A percentile compares a stretch with the other conserved stretches of the same genome.
phyloP scores from a whole-genome alignment of 2,113 vertebrate species.

The Serinus canaria region DNA sequence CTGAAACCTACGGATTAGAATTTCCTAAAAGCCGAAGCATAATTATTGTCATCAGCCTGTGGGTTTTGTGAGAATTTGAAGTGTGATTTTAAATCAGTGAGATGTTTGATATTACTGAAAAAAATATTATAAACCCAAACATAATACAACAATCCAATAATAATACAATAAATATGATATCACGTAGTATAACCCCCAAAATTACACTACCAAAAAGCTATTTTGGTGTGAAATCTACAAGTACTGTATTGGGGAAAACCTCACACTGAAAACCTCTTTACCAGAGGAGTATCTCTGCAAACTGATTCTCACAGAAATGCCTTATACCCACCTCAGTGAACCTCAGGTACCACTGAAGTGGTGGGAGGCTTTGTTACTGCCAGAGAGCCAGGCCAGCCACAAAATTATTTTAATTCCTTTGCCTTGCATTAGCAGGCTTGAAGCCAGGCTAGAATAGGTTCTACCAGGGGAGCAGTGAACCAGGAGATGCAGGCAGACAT shows the following conservation, averaged over 20 bases:
- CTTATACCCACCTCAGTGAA: fast-evolving
- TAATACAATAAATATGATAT: neutral
- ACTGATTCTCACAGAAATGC: neutral
- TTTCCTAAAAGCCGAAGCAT: neutral
- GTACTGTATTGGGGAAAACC: neutral
- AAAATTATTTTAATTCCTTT: neutral
- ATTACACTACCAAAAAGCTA: neutral
- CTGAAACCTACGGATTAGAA: neutral
- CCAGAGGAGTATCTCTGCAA: neutral
- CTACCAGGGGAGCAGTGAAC: neutral
- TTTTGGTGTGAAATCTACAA: neutral
- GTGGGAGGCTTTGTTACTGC: neutral
- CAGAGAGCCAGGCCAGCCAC: neutral
- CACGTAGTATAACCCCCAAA: neutral
- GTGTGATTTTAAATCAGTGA: neutral
- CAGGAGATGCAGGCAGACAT: neutral
- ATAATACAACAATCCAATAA: neutral
- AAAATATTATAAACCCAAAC: neutral
- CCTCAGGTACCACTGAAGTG: neutral
- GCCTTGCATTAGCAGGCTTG: neutral
- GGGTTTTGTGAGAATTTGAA: neutral
- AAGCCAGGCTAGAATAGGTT: neutral
- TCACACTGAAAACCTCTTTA: neutral
- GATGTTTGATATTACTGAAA: neutral
- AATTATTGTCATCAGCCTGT: neutral